Conservation (phyloP, 2,888 invertebrate genomes). For the Micoletzkya japonica region DNA sequence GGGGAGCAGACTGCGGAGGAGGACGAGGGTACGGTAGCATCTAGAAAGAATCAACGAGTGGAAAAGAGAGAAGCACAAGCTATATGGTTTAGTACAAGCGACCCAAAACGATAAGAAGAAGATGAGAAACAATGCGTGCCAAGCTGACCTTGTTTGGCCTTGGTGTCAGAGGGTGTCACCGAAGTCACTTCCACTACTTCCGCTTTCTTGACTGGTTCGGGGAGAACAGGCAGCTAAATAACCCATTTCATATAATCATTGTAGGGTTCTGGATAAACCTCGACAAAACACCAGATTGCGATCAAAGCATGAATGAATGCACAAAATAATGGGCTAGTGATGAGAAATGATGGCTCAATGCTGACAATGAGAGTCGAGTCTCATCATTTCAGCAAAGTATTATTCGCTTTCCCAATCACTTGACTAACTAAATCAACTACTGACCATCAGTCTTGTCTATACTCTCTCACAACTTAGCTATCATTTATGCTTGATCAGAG, state of each 20-base stretch:
- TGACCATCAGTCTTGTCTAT: no score
- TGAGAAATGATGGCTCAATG: no score
- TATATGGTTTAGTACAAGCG: not conserved
- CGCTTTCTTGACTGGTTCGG: constrained; percentile 14
- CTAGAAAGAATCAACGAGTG: not conserved
- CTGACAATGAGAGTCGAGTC: no score
- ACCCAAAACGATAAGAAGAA: not conserved
- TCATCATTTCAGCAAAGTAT: no score
- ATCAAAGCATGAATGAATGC: no score
- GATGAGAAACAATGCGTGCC: not conserved
- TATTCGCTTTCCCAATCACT: no score
- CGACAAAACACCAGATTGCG: no score
- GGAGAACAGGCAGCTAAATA: constrained; percentile 20
- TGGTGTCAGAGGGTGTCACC: constrained; percentile 1
- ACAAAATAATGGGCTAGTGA: no score
- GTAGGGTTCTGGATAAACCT: not conserved
- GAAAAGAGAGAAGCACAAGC: not conserved
- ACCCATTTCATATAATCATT: not conserved
- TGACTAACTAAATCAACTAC: no score
- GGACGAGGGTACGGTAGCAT: not conserved
- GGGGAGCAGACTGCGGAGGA: not conserved
- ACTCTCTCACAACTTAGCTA: not conserved
- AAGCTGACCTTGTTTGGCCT: not conserved
- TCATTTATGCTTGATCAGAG: not conserved
- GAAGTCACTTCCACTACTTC: not conserved